Base-by-base conservation (phyloP, 2,797 vertebrate species). In the Lagothrix lagotricha region DNA sequence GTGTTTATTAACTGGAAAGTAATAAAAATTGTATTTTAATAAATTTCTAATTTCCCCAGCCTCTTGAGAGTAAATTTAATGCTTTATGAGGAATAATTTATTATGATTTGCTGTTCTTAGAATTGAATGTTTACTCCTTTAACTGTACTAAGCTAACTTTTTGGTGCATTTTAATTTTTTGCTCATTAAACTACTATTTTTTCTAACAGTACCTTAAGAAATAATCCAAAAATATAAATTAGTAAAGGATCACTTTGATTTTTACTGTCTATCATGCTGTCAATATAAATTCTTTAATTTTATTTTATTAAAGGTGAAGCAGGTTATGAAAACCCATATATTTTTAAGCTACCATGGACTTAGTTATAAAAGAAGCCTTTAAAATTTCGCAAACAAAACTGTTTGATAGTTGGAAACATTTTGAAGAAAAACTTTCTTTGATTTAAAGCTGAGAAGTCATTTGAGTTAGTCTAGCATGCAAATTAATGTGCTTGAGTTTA, bases 201-300 rank as follows among this genome's bases (percentile, higher is more conserved):
- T 97, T 97, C 97, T 95, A 0, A 88, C 88, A 97, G 93, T 79
- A 86, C 95, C 12, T 85, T 94, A 95, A 97, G 89, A 97, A 97
- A 96, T 83, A 54, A 94, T 94, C 44, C 94, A 98, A 88, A 90
- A 76, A 73, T 95, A 93, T 88, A 94, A 44, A 50, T 93, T 88
- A 90, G 61, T 70, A 84, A 97, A 97, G 96, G 91, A 90, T 97
- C 96, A 97, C 90, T 98, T 97, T 97, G 92, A 97, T 98, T 98
- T 97, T 98, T 14, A 33, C 72, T 96, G 95, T 48, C 92, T 98
- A 89, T 96, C 96, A 98, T 96, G 90, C 90, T 97, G 88, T 97
- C 92, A 98, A 96, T 93, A 96, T 97, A 98, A 97, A 98, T 97
- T 97, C 87, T 97, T 96, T 97, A 83, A 91, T 97, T 98, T 98